Percentiles rank a stretch among this genome's conserved stretches.
Evolutionary conservation across 2,113 vertebrate species (phyloP).

Genomic region (Cryptomyrus ogoouensis): DNA sequence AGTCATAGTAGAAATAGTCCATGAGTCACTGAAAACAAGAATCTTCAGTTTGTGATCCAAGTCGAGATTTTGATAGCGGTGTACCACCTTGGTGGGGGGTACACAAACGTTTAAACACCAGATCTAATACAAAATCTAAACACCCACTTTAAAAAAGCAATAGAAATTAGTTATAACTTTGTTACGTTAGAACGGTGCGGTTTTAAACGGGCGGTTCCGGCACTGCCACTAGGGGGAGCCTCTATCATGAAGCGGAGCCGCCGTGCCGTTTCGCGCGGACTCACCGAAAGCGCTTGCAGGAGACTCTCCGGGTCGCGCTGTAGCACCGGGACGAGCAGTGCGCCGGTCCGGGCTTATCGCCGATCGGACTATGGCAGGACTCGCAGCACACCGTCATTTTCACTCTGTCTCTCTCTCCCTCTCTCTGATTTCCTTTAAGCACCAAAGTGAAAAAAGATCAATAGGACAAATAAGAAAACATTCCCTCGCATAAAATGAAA

Average conservation of each 20-base stretch:
- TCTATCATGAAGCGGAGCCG: neutral
- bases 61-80: neutral
- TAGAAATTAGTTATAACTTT: neutral
- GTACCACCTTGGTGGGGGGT: neutral
- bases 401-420: neutral
- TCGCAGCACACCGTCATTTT: slow-evolving; percentile 66
- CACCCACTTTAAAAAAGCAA: neutral
- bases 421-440: neutral
- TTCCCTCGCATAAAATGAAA: neutral
- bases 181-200: neutral
- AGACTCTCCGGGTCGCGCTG: neutral
- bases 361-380: slow-evolving; percentile 53
- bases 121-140: neutral
- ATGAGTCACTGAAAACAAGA: neutral
- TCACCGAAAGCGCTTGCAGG: slow-evolving; percentile 60
- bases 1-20: neutral
- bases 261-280: slow-evolving; percentile 8
- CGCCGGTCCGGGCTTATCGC: slow-evolving; percentile 29
- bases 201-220: neutral
- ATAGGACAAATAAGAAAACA: neutral
- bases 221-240: slow-evolving; percentile 5
- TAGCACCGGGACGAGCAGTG: slow-evolving; percentile 33
- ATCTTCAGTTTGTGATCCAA: neutral
- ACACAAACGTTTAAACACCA: neutral
- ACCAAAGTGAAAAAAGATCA: neutral